Evolutionary conservation across 1,140 invertebrate species (phyloP), one percentile per base, ranked within the genome.

Genomic region (Eumeta japonica): DNA sequence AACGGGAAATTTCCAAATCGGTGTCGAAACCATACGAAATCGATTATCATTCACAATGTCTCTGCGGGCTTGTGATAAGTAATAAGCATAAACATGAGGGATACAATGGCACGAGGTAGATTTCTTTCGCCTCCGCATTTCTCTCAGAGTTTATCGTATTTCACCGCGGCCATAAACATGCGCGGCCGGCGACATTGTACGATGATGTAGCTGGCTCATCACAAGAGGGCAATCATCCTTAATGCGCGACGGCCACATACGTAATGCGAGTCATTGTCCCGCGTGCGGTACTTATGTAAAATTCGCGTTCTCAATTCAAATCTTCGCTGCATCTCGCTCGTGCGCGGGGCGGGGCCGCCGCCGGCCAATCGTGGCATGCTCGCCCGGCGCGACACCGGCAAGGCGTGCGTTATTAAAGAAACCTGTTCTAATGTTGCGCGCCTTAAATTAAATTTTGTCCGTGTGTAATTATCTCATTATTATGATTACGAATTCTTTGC

Each of bases 381-480:
- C 55, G 62, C 58, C 53, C 58, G 53, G 57, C 55, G 64, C 66
- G 68, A 73, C 65, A 62, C 61, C 65, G 70, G 68, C 61, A 73
- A 75, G 71, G 74, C 68, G 68, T 68, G 62, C 59, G 70, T 68
- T 72, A 66, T 72, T 72, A 71, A 75, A 74, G 68, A 75, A 75
- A 75, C 67, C 68, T 72, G 68, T 75, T 75, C 68, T 70, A 72
- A 74, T 72, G 66, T 74, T 66, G 63, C 64, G 59, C 63, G 66
- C 61, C 65, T 75, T 75, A 73, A 76, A 74, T 75, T 73, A 68
- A 75, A 74, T 76, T 75, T 74, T 65, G 62, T 72, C 54, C 62
- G 64, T 73, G 62, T 74, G 66, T 75, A 73, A 74, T 73, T 73
- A 68, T 72, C 70, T 73, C 62, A 72, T 70, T 72, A 73, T 65